Base-by-base conservation (phyloP, 2,797 vertebrate genomes). In the Graptemys geographica region DNA sequence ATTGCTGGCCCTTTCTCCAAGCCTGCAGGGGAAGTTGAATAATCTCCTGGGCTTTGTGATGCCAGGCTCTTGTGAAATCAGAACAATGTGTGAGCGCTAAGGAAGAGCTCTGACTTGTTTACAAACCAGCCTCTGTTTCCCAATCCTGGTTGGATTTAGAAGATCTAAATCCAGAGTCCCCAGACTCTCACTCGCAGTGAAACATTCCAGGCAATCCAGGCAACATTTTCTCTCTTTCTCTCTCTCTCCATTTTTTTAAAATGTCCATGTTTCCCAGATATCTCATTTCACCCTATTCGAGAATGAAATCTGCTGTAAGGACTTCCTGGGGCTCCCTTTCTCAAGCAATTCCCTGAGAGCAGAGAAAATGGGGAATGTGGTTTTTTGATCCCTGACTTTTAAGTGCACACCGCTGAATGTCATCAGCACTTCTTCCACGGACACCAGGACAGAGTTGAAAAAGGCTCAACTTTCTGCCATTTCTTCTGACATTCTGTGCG, bases 341-440 rank as follows among this genome's bases (percentile, higher is more conserved):
- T 56, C 51, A 47, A 81, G 44, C 3, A 94, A 28, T 15, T 53
- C 86, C 6, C 6, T 3, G 65, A 91, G 59, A n/a, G 6, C 4
- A 13, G 56, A 8, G 90, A 16, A 62, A 89, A 82, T 88, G 28
- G 4, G 79, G 83, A 94, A 84, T 0, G 0, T 10, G 31, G 37
- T 83, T 16, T 89, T 47, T 18, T 41, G 78, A 41, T 28, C 53
- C 33, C 19, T 5, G 28, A 1, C 79, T 8, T 28, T 89, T 79
- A 87, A 41, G 69, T 25, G 69, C n/a, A 41, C 37, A 21, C 37
- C 10, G 9, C 59, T 10, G 69, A 65, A 5, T 8, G 19, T 23
- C 37, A 23, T 41, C 69, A 72, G 69, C 69, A 65, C 37, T 90
- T 89, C 21, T 79, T 80, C 65, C 28, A 55, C 57, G 52, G 94